Evolutionary conservation across 2,797 vertebrate genomes (phyloP), one percentile per base, ranked within the genome.

Genomic region (Echeneis naucrates): DNA sequence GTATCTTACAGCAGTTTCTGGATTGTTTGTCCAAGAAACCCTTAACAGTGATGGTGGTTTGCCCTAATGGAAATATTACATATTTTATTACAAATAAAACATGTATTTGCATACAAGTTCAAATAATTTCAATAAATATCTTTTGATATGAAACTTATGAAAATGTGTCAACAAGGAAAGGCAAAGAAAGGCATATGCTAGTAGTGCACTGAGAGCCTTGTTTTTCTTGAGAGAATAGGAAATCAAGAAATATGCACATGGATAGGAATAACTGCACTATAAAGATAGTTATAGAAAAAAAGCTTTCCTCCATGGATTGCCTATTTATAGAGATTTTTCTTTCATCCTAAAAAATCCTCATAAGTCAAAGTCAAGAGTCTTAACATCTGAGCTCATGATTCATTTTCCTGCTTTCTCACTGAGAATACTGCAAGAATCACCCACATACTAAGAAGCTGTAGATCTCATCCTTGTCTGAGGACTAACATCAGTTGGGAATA

Each of bases 1-100:
- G 82, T 85, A 90, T 86, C 88, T 87, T 83, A 80, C 78, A 86
- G 59, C 83, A 73, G 85, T 81, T 53, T 86, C 79, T 76, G 72
- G 68, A 68, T 83, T 80, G 70, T 78, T 78, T 37, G 52, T 82
- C 67, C 59, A 32, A 37, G 63, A 88, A 75, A 40, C 57, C n/a
- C 35, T 81, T 60, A 86, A 82, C 66, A 65, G 63, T 19, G 4
- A 64, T 61, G 68, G 40, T 53, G 35, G 19, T 71, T 53, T 69
- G 26, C 69, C 78, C 70, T 83, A 77, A 84, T 81, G 84, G 72
- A 86, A 85, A 81, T 81, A 75, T 75, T 32, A 79, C 80, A 62
- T 86, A 82, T 88, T 88, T 87, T 82, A 68, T 65, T 66, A 74
- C 48, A 68, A 78, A 78, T 52, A 58, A 61, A 83, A 71, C 37